phyloP scores from a whole-genome alignment of 2,113 vertebrate genomes.

The Cyanocitta stelleri region DNA sequence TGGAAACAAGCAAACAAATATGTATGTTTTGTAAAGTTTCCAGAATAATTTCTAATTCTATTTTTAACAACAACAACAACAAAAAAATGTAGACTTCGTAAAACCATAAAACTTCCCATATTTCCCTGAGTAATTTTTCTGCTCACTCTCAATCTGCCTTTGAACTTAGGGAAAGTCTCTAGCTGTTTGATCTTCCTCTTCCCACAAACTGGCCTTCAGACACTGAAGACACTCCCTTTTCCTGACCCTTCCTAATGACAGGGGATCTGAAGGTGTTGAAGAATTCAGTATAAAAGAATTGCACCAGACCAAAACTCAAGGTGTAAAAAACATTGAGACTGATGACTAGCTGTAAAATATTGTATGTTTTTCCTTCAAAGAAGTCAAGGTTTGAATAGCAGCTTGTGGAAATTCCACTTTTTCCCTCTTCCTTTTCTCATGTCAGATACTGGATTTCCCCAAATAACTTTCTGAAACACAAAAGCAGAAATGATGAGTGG shows the following conservation, averaged over 20 bases:
- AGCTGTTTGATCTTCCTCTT: not conserved
- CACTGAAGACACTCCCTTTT: not conserved
- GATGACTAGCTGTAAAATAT: not conserved
- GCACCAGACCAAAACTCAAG: not conserved
- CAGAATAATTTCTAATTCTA: not conserved
- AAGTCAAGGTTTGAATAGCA: not conserved
- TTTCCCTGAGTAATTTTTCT: not conserved
- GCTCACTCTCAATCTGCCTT: not conserved
- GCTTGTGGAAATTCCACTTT: not conserved
- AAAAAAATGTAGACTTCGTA: not conserved
- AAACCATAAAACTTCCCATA: not conserved
- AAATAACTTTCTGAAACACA: not conserved
- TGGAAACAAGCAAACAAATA: not conserved
- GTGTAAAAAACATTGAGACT: not conserved
- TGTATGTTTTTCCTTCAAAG: not conserved
- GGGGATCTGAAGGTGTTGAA: not conserved
- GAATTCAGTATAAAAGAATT: not conserved
- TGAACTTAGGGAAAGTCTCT: not conserved
- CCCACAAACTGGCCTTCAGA: not conserved
- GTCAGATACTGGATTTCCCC: not conserved
- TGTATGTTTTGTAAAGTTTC: not conserved
- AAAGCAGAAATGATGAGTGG: slow-evolving; percentile 18
- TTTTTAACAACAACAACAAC: not conserved
- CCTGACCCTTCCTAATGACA: not conserved
- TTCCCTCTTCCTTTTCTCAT: slow-evolving; percentile 8